phyloP scores from a whole-genome alignment of 2,797 vertebrate genomes.

The Peromyscus attwateri region DNA sequence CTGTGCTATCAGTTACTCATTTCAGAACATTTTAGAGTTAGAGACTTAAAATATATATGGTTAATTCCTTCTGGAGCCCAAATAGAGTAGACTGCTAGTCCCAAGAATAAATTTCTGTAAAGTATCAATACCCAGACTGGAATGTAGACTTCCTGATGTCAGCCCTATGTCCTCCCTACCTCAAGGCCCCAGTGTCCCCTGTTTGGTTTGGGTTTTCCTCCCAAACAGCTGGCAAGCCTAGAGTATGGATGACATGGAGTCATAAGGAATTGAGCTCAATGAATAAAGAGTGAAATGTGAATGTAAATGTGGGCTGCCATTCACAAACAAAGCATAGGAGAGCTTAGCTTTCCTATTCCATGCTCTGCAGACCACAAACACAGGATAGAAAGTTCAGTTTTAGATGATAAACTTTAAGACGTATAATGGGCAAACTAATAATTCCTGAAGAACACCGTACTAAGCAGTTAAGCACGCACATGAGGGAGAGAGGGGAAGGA shows the following conservation, averaged over 20 bases:
- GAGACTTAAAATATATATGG: slow-evolving; percentile 46
- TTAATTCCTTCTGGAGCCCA: not conserved
- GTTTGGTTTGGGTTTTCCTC: not conserved
- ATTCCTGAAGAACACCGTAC: not conserved
- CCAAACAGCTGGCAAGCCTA: not conserved
- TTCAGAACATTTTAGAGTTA: slow-evolving; percentile 50
- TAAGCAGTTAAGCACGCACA: not conserved
- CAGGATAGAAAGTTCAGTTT: not conserved
- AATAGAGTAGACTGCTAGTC: slow-evolving; percentile 18
- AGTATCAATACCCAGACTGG: slow-evolving; percentile 39
- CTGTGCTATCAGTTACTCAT: slow-evolving; percentile 40
- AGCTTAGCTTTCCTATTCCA: not conserved
- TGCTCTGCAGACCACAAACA: not conserved
- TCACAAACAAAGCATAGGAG: not conserved
- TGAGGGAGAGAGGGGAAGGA: not conserved
- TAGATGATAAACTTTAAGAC: slow-evolving; percentile 11
- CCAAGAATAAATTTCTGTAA: slow-evolving; percentile 43
- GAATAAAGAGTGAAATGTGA: slow-evolving; percentile 14
- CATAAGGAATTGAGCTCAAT: not conserved
- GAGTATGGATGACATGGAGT: not conserved
- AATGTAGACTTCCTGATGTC: slow-evolving; percentile 11
- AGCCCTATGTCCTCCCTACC: not conserved
- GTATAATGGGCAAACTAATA: slow-evolving; percentile 11
- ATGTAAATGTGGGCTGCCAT: not conserved
- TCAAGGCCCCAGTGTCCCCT: not conserved